These are phyloP conservation scores for Pteronotus mesoamericanus DNA, from an alignment of 2,797 vertebrate species.

Conservation along the genomic window DNA sequence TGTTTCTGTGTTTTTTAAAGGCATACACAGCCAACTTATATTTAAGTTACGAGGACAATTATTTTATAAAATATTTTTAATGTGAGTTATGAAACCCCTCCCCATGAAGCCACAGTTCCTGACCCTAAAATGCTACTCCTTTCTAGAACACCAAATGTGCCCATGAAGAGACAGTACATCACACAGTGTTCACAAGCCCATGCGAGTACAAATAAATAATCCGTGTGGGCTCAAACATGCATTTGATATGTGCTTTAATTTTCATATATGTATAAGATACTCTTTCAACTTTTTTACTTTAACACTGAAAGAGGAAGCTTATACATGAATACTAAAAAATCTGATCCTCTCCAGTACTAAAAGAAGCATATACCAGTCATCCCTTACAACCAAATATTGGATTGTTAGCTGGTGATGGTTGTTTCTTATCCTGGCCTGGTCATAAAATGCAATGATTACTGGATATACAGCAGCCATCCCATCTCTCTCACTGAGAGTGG, in stretches of 20 bases:
- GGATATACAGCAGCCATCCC: not conserved
- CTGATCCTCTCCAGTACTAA: not conserved
- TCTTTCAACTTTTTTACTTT: not conserved
- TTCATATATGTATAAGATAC: not conserved
- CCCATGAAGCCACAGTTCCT: not conserved
- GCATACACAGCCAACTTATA: not conserved
- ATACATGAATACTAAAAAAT: not conserved
- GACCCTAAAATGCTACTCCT: not conserved
- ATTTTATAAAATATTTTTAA: not conserved
- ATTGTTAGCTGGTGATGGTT: not conserved
- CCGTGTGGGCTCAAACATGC: not conserved
- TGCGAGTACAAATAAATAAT: not conserved
- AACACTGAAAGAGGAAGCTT: not conserved
- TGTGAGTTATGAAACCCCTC: not conserved
- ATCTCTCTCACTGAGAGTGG: not conserved
- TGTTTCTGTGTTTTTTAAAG: slow-evolving; percentile 6
- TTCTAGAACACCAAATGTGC: not conserved
- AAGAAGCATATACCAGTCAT: not conserved
- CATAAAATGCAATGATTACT: not conserved
- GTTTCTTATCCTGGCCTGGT: not conserved
- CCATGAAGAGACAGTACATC: not conserved
- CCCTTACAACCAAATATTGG: not conserved
- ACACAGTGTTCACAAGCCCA: not conserved
- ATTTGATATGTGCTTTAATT: not conserved
- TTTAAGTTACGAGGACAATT: not conserved